These are phyloP conservation scores for Cyanocitta stelleri DNA, from an alignment of 2,113 vertebrate species.

Conservation along the genomic window DNA sequence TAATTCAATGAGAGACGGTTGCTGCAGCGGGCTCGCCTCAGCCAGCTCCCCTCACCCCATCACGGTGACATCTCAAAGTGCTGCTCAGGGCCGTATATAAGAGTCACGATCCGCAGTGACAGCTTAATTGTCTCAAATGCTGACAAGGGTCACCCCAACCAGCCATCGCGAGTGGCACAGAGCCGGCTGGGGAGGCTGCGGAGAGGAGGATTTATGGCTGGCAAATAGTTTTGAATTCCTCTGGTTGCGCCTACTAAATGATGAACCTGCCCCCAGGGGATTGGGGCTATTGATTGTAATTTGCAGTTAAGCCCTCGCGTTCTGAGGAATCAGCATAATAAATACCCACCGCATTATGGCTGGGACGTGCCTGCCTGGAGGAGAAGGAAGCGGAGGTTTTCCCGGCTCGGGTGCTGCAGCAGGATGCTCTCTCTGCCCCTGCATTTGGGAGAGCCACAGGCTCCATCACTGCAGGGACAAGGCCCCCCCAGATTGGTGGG, in stretches of 20 bases:
- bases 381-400: not conserved
- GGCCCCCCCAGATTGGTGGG: not conserved
- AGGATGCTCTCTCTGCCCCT: not conserved
- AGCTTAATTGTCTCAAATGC: constrained; percentile 35
- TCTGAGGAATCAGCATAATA: constrained; percentile 52
- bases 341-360: constrained; percentile 6
- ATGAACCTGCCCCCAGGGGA: constrained; percentile 23
- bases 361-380: not conserved
- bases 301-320: constrained; percentile 52
- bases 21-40: not conserved
- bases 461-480: not conserved
- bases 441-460: not conserved
- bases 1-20: constrained; percentile 53
- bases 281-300: constrained; percentile 53
- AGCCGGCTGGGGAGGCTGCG: not conserved
- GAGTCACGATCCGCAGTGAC: constrained; percentile 31
- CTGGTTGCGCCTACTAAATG: constrained; percentile 30
- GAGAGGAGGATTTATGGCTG: constrained; percentile 32
- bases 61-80: not conserved
- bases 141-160: constrained; percentile 51
- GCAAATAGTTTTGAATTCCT: constrained; percentile 47
- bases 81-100: constrained; percentile 1
- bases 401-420: not conserved
- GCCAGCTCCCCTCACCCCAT: constrained; percentile 14
- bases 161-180: not conserved